Evolutionary conservation across 2,797 vertebrate species (phyloP), one percentile per base, ranked within the genome.

Genomic region (Gastrophryne carolinensis): DNA sequence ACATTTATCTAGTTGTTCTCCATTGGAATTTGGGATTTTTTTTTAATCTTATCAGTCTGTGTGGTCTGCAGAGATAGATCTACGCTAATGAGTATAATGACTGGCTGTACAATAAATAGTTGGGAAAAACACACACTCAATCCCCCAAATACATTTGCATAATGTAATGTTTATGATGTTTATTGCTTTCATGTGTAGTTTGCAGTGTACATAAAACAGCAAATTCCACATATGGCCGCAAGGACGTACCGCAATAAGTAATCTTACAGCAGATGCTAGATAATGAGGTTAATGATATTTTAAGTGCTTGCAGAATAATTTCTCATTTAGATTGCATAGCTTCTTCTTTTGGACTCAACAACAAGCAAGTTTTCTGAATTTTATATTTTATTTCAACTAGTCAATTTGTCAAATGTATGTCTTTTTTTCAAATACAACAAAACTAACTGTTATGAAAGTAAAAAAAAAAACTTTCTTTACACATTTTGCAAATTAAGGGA

Each of bases 231-330:
- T 66, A 67, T 75, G 72, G 62, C 21, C 30, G 52, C n/a, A 27
- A 26, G 39, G 44, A 54, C 35, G 37, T 53, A 39, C 32, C 35
- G 64, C 64, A 67, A 67, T 67, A 47, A 44, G 53, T 67, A 67
- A 67, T 75, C n/a, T 56, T 49, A 24, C 63, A 60, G 56, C 72
- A 75, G 63, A 75, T 75, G 62, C 54, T 27, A 37, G 63, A 27
- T 65, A 74, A 74, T 74, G 72, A 74, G 61, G 62, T 67, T 67
- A 66, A 75, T 67, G 72, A 60, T 67, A 60, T 60, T 75, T 67
- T 37, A 75, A 66, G 63, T 67, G 53, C 44, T 75, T 21, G 13
- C 41, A 52, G 72, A 66, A 75, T 66, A 67, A 67, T 75, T 65
- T 57, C 72, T 74, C 62, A 63, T 57, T 66, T 66, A 41, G 32